Base-by-base conservation (phyloP, 2,888 invertebrate species). In the Cistogaster globosa region DNA sequence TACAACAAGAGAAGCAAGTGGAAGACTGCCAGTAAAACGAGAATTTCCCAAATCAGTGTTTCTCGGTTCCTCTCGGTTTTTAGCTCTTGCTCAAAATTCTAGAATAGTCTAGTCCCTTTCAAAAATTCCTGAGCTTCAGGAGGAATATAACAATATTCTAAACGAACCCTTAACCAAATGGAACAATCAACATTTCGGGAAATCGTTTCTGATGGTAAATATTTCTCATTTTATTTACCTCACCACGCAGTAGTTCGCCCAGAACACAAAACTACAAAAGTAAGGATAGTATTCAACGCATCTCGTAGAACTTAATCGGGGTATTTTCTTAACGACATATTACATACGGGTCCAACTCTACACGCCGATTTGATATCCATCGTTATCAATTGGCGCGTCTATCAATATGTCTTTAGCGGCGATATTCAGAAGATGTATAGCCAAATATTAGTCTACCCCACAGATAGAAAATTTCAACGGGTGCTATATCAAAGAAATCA, bases 401-500 rank as follows among this genome's bases (percentile, higher is more conserved):
- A 78, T 18, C 36, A 62, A 26, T 87, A 76, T 22, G 85, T 84
- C 0, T 85, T 86, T 57, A 86, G 84, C 45, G 86, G 85, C 3
- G 87, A 88, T 36, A 83, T 87, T 9, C 65, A 85, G 32, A 87
- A 88, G 26, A 86, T 86, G 83, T 87, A 86, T 26, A 84, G 83
- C 7, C 84, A 87, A 55, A 83, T 87, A 12, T 60, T 42, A 45
- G 62, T 86, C 3, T 55, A 83, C 1, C 74, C 74, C 0, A 16
- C 20, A 11, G 82, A 87, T 11, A 38, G 38, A 38, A 7, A 7
- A 11, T 38, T 38, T 38, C 38, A 38, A 11, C 38, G 38, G 4
- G 1, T 38, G 1, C 7, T 38, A 1, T 38, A 38, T 38, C 38
- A 38, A 11, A 38, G 11, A 38, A 11, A 38, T 38, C 38, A 38